Conservation (phyloP, 1,140 invertebrate species). For the Bombus turneri region DNA sequence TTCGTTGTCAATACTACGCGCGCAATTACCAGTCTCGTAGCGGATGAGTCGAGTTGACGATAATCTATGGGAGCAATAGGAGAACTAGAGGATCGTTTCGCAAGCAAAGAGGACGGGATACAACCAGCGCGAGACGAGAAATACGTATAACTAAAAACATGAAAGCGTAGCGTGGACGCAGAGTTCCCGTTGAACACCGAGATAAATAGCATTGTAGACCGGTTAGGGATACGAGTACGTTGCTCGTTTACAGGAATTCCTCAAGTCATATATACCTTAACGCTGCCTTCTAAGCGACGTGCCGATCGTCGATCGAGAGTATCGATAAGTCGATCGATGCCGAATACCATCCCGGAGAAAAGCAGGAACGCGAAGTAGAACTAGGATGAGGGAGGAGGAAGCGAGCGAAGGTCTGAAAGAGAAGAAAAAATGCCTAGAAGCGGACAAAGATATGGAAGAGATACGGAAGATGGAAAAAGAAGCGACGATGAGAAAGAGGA, state of each 20-base stretch:
- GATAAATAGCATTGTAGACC: conserved; percentile 54
- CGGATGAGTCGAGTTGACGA: conserved; percentile 33
- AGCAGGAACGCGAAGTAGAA: too few relatives aligned
- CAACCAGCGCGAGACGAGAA: conserved; percentile 2
- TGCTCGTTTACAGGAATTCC: conserved; percentile 53
- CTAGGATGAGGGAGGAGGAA: not conserved
- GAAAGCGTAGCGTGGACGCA: conserved; percentile 32
- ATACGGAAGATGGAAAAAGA: too few relatives aligned
- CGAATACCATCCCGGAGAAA: conserved; percentile 32
- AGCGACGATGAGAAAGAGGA: not conserved
- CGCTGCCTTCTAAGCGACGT: conserved; percentile 35
- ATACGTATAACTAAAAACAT: conserved; percentile 52
- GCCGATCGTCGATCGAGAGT: conserved; percentile 43
- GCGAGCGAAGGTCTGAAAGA: not conserved
- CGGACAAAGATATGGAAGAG: not conserved
- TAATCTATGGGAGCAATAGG: not conserved
- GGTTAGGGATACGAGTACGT: conserved; percentile 26
- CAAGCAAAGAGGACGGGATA: not conserved
- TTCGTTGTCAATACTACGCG: conserved; percentile 20
- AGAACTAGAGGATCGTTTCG: conserved; percentile 27
- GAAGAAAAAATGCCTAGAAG: not conserved
- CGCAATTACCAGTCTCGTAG: conserved; percentile 14
- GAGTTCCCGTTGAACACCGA: conserved; percentile 19
- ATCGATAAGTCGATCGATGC: conserved; percentile 54
- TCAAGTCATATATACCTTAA: conserved; percentile 49